Percentiles rank a stretch among this genome's conserved stretches.
Evolutionary conservation across 2,113 vertebrate species (phyloP).

Genomic region (Noturus placidus): DNA sequence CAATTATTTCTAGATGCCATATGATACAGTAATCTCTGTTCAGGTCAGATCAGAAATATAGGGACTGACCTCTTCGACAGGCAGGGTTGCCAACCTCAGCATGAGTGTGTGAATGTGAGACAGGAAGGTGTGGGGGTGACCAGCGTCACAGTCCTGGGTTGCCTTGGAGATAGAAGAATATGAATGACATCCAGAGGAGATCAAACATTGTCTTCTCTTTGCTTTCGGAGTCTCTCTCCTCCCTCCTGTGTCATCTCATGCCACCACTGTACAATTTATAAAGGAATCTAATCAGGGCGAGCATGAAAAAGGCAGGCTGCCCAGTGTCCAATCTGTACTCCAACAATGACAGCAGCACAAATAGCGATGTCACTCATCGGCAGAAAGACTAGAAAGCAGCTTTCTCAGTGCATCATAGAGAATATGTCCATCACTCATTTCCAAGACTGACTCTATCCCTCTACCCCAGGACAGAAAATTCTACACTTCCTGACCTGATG

Average conservation of each 20-base stretch:
- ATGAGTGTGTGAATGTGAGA: background rate
- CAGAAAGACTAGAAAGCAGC: background rate
- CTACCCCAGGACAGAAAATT: constrained; percentile 1
- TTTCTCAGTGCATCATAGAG: background rate
- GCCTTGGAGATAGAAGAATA: constrained; percentile 38
- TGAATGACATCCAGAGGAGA: constrained; percentile 22
- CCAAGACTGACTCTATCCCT: background rate
- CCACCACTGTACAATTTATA: constrained; percentile 28
- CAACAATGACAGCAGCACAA: constrained; percentile 7
- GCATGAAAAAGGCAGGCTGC: background rate
- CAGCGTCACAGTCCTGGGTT: constrained; percentile 28
- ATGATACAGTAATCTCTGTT: background rate
- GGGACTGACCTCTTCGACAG: background rate
- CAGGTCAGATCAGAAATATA: background rate
- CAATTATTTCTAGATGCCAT: background rate
- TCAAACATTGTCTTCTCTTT: constrained; percentile 15
- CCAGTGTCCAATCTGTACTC: background rate
- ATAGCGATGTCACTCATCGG: constrained; percentile 6
- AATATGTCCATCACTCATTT: background rate
- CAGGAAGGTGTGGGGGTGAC: constrained; percentile 10
- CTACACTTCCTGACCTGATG: background rate
- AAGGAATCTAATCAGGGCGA: constrained; percentile 26
- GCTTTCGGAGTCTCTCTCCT: background rate
- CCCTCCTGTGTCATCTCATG: background rate
- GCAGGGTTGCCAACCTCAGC: background rate